Conservation (phyloP, 2,113 vertebrate genomes). For the Centropus unirufus region DNA sequence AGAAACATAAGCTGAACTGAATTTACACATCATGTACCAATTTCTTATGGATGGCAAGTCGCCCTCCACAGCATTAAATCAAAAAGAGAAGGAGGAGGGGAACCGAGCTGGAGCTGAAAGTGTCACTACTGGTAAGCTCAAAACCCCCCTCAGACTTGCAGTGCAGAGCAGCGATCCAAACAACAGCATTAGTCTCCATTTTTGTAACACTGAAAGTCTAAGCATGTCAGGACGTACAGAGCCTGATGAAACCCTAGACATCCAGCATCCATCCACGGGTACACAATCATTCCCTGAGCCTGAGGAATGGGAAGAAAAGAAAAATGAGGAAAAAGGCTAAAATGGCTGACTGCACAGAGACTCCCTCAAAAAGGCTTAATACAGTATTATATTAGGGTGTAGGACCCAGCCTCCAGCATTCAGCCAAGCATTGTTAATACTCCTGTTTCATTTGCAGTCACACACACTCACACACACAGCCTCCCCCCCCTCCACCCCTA, state of each 20-base stretch:
- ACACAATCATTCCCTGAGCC: constrained; percentile 73
- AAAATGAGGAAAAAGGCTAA: constrained; percentile 77
- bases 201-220: constrained; percentile 76
- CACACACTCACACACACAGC: constrained; percentile 52
- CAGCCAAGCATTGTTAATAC: constrained; percentile 83
- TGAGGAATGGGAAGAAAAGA: constrained; percentile 67
- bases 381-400: constrained; percentile 86
- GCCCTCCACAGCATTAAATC: constrained; percentile 78
- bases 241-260: constrained; percentile 71
- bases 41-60: constrained; percentile 80
- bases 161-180: constrained; percentile 79
- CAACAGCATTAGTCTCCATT: constrained; percentile 78
- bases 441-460: constrained; percentile 80
- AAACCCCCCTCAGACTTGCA: constrained; percentile 72
- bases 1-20: constrained; percentile 83
- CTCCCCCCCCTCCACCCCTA: constrained; percentile 21
- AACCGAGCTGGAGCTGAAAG: constrained; percentile 79
- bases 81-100: constrained; percentile 60
- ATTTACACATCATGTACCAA: constrained; percentile 90
- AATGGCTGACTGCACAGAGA: constrained; percentile 98
- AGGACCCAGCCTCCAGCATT: constrained; percentile 79
- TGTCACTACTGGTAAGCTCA: constrained; percentile 74
- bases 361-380: constrained; percentile 84
- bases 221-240: constrained; percentile 64
- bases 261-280: constrained; percentile 73